Base-by-base conservation (phyloP, 2,797 vertebrate species). In the Threskiornis aethiopicus region DNA sequence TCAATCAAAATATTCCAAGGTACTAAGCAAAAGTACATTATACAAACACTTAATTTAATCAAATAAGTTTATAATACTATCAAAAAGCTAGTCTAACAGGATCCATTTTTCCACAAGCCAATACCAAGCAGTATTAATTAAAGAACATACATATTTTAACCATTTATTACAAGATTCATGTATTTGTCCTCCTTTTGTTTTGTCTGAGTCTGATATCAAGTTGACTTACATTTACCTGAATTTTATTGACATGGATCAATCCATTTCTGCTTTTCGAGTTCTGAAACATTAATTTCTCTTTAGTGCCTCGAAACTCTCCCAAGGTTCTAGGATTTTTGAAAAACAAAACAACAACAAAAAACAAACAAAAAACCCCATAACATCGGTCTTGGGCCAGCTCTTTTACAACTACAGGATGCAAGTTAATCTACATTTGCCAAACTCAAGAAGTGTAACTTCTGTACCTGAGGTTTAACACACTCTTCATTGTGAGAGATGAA, bases 311-410 rank as follows among this genome's bases (percentile, higher is more conserved):
- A 89, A 79, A 77, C 28, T 11, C 26, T 49, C 52, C 4, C n/a
- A 67, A 35, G 15, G 24, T 89, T 83, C 42, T 37, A 65, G 13
- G 10, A 72, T 22, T 49, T 82, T 41, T 59, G 55, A 20, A 84
- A 88, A 91, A 58, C 28, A 44, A 59, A 86, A 33, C 41, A 8
- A 19, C 21, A 55, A 4, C 6, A 58, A 59, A 64, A 42, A 20
- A 2, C 16, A 22, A 58, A 37, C 6, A 39, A 66, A 59, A 7
- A 0, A 0, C 3, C 4, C 13, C 3, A 3, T 21, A 67, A 39
- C 2, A 13, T 33, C 28, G 55, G 42, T 39, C 12, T 41, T 82
- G 12, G 33, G 37, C 20, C 64, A 73, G 33, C 20, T 66, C 37
- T 71, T 47, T 66, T 33, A 64, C 29, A 72, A 3, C 37, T 41